These are phyloP conservation scores for Anomalospiza imberbis DNA, from an alignment of 2,797 vertebrate species.

Conservation along the genomic window DNA sequence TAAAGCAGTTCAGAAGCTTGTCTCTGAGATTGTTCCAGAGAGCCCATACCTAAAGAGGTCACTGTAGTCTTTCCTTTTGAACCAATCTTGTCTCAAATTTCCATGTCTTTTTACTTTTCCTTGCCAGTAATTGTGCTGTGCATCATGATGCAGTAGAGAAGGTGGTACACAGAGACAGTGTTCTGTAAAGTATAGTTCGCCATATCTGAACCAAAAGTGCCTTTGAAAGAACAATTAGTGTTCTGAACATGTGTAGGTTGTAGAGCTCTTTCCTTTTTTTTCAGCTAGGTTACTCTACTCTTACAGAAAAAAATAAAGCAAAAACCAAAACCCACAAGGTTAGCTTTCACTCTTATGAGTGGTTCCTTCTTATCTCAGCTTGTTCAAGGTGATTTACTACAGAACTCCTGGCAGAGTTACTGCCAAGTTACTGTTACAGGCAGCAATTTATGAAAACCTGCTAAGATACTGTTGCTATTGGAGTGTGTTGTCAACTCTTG, in stretches of 20 bases:
- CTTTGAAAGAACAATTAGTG: neutral
- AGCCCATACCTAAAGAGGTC: neutral
- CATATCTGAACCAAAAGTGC: neutral
- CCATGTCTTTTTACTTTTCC: neutral
- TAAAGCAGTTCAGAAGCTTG: neutral
- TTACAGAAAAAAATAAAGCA: neutral
- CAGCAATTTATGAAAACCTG: neutral
- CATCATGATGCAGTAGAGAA: neutral
- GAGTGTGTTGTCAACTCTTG: neutral
- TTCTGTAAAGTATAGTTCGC: neutral
- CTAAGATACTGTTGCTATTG: neutral
- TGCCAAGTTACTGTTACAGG: neutral
- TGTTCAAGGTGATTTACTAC: neutral
- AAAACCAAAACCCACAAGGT: neutral
- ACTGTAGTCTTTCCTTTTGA: neutral
- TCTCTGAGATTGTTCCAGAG: neutral
- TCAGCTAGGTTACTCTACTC: neutral
- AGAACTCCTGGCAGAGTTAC: neutral
- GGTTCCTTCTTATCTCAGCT: neutral
- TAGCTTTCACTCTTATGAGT: neutral
- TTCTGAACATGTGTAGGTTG: neutral
- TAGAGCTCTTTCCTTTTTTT: neutral
- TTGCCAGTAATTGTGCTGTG: neutral
- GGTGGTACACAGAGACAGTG: neutral
- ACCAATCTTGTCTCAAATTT: neutral